Conservation (phyloP, 1,140 invertebrate species). For the Olivierus martensii region DNA sequence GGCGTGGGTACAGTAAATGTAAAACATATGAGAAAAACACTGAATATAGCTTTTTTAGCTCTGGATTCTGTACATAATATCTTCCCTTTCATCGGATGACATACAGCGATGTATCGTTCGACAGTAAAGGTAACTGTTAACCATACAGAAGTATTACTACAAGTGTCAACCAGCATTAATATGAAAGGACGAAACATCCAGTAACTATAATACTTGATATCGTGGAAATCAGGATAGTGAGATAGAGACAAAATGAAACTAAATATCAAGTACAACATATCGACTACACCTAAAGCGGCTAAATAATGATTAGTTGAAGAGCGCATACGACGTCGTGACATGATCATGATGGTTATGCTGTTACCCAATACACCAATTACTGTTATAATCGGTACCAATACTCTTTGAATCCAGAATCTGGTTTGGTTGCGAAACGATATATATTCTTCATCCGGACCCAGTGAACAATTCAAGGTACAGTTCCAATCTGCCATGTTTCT, state of each 20-base stretch:
- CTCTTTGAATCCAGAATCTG: conserved; percentile 47
- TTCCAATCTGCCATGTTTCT: too few species aligned
- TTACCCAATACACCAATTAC: conserved; percentile 54
- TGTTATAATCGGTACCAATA: conserved; percentile 52
- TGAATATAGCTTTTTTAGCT: conserved; percentile 40
- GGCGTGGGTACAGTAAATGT: conserved; percentile 46
- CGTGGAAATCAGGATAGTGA: conserved; percentile 41
- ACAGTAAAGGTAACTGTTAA: conserved; percentile 62
- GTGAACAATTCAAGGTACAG: too few species aligned
- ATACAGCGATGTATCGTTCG: conserved; percentile 60
- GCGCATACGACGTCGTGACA: conserved; percentile 55
- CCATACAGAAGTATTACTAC: conserved; percentile 57
- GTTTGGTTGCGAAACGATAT: background rate
- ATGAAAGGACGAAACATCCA: conserved; percentile 38
- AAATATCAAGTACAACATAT: conserved; percentile 52
- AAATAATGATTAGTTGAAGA: conserved; percentile 59
- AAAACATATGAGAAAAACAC: conserved; percentile 48
- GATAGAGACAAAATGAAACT: conserved; percentile 47
- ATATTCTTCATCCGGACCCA: too few species aligned
- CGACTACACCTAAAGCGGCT: conserved; percentile 53
- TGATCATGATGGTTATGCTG: conserved; percentile 52
- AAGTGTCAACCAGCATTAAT: conserved; percentile 46
- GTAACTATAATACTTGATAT: conserved; percentile 27
- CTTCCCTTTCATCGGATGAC: conserved; percentile 57
- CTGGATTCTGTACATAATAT: conserved; percentile 48